Evolutionary conservation across 1,140 invertebrate species (phyloP), one percentile per base, ranked within the genome.

Genomic region (Acromyrmex echinatior): DNA sequence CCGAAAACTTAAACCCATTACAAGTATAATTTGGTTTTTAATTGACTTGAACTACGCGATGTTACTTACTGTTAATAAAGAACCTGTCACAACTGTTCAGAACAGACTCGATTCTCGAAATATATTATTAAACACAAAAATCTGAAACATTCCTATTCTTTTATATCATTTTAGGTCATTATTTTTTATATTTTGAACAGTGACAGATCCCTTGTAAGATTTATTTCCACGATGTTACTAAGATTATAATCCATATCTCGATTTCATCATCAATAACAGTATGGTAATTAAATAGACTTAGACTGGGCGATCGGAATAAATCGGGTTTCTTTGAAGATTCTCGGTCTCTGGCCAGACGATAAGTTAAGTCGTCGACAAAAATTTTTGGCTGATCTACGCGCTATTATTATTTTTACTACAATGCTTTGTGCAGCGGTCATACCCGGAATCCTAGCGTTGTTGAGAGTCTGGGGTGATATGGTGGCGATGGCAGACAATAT

Each of bases 241-340:
- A 60, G 7, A 49, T 78, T 56, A n/a, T 51, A 45, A 45, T 49
- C 4, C 6, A 10, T 21, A 35, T 66, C 10, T 28, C 14, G 31
- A 80, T 39, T 39, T 39, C 9, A 68, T 66, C 4, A 68, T 66
- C 18, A 68, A 7, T 18, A 79, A 63, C 10, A 63, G 18, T 2
- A 21, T 68, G 21, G 0, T 58, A 56, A 70, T 80, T 31, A 70
- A 12, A 4, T 63, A 89, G 87, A 89, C 14, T 87, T 84, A 14
- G 71, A 87, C n/a, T 89, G 87, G 87, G 87, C 86, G 1, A 39
- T 89, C 14, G 78, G 51, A 18, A 28, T 89, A 68, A 89, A 89
- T 78, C 85, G 85, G 2, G n/a, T n/a, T 31, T 53, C 53, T 60
- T 28, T 87, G 21, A 76, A 58, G 16, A 18, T 84, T 14, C 3